Conservation (phyloP, 92 coral and sea anemone species). For the Palythoa caribaeorum region DNA sequence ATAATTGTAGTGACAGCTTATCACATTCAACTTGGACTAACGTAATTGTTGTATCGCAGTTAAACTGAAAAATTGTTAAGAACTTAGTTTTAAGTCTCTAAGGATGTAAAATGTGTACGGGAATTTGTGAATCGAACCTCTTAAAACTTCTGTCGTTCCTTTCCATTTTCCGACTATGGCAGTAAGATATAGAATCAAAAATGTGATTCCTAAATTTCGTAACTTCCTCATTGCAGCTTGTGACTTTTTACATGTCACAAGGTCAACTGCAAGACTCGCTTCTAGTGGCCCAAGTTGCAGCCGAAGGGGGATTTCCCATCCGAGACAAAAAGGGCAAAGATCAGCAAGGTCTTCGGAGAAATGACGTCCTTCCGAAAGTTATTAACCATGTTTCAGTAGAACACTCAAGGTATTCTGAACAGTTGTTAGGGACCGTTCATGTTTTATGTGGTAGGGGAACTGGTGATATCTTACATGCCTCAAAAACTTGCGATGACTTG, state of each 20-base stretch:
- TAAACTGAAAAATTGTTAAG: background rate
- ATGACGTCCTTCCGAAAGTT: slow-evolving; percentile 74
- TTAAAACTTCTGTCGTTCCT: background rate
- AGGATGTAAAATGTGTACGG: background rate
- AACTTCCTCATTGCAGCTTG: slow-evolving; percentile 69
- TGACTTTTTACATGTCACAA: slow-evolving; percentile 86
- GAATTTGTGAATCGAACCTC: background rate
- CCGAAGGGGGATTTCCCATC: slow-evolving; percentile 78
- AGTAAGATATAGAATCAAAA: background rate
- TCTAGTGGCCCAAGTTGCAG: slow-evolving; percentile 92
- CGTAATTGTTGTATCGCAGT: background rate
- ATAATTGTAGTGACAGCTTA: background rate
- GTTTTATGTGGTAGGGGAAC: too few relatives aligned
- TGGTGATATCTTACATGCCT: too few relatives aligned
- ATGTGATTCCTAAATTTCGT: too few relatives aligned
- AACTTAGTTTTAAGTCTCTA: too few relatives aligned
- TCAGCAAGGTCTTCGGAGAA: slow-evolving; percentile 69
- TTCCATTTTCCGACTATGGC: background rate
- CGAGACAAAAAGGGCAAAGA: slow-evolving; percentile 59
- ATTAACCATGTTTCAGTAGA: slow-evolving; percentile 68
- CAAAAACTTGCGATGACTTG: too few relatives aligned
- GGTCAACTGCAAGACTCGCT: slow-evolving; percentile 96
- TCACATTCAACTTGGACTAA: background rate
- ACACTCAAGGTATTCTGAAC: slow-evolving; percentile 55
- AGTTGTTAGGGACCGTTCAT: background rate